Conservation (phyloP, 1,140 invertebrate genomes). For the Drosophila jambulina region DNA sequence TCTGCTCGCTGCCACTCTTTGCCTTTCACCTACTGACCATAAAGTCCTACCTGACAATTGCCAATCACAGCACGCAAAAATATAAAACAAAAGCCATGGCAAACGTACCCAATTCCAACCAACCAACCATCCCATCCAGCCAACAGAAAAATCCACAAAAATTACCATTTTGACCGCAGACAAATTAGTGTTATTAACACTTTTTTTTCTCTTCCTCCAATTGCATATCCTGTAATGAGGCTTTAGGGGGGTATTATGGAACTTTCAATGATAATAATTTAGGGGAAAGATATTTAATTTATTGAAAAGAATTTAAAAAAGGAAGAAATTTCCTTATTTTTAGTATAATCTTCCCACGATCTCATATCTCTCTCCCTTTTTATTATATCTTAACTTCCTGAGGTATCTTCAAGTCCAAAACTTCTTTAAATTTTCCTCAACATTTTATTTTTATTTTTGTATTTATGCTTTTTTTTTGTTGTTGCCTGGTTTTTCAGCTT, state of each 20-base stretch:
- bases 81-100: constrained; percentile 41
- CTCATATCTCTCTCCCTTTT: too few relatives aligned
- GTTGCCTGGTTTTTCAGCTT: constrained; percentile 14
- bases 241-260: not conserved
- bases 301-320: not conserved
- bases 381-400: too few relatives aligned
- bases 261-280: too few relatives aligned
- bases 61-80: constrained; percentile 60
- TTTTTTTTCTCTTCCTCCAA: constrained; percentile 51
- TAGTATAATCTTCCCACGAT: not conserved
- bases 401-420: constrained; percentile 3
- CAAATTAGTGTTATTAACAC: constrained; percentile 68
- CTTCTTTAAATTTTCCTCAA: too few relatives aligned
- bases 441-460: constrained; percentile 16
- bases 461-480: constrained; percentile 19
- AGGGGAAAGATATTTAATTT: not conserved
- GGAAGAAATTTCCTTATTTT: too few relatives aligned
- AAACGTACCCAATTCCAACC: constrained; percentile 48
- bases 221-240: constrained; percentile 13
- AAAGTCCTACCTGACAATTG: constrained; percentile 52
- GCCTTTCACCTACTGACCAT: constrained; percentile 66
- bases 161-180: constrained; percentile 67
- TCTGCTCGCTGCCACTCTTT: constrained; percentile 43
- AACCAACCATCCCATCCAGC: constrained; percentile 7
- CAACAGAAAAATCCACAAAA: constrained; percentile 63